These are phyloP conservation scores for Apteryx mantelli DNA, from an alignment of 2,113 vertebrate genomes.

Conservation along the genomic window DNA sequence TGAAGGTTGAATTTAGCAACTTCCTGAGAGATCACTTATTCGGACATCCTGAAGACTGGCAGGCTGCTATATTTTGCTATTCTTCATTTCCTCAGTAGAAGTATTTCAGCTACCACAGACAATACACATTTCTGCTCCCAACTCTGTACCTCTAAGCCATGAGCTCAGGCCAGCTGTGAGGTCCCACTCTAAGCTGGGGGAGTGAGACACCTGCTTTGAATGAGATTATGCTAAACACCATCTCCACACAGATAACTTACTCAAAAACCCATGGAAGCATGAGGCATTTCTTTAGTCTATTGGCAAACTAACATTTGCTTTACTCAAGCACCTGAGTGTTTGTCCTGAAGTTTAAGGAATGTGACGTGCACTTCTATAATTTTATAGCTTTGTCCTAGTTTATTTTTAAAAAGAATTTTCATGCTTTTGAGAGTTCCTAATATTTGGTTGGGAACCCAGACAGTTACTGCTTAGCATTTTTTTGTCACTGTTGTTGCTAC, in stretches of 20 bases:
- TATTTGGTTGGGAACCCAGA: neutral
- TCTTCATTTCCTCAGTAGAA: neutral
- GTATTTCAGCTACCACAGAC: neutral
- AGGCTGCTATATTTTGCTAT: neutral
- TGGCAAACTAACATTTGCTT: neutral
- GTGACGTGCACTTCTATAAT: neutral
- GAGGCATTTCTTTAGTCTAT: neutral
- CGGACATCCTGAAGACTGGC: neutral
- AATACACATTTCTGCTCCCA: rapidly evolving
- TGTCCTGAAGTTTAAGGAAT: neutral
- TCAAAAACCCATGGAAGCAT: neutral
- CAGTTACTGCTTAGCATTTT: neutral
- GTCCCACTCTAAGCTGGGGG: neutral
- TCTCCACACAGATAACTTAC: neutral
- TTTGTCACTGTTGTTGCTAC: neutral
- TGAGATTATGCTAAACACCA: neutral
- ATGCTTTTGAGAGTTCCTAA: neutral
- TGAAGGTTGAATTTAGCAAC: neutral
- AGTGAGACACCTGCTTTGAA: neutral
- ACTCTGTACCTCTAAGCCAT: neutral
- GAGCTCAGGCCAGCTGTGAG: neutral
- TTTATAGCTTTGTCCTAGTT: neutral
- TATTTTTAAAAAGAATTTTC: neutral
- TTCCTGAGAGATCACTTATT: neutral
- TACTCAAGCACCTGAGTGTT: neutral